Evolutionary conservation across 2,113 vertebrate species (phyloP).

Genomic region (Limanda limanda): DNA sequence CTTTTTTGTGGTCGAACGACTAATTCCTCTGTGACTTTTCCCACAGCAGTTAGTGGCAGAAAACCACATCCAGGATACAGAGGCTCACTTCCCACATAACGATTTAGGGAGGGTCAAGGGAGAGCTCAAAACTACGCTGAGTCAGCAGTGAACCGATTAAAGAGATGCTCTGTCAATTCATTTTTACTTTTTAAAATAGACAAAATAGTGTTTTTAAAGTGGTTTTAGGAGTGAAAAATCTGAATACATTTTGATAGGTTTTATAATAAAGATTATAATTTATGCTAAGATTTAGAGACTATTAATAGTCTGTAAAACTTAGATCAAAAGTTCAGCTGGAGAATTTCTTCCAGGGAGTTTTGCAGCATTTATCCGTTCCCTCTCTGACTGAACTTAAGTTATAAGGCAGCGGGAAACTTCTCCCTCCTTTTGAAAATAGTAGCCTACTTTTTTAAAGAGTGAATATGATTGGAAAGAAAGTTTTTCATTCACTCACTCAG

Average conservation of each 20-base stretch:
- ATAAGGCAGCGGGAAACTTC: no score
- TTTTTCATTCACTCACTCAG: constrained; percentile 14
- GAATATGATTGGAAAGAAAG: no score
- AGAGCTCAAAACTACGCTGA: not conserved
- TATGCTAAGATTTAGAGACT: not conserved
- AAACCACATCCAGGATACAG: constrained; percentile 57
- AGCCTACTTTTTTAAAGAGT: no score
- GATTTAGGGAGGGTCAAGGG: constrained; percentile 35
- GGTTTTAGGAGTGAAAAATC: not conserved
- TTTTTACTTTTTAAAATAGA: not conserved
- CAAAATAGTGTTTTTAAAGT: not conserved
- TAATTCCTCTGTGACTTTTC: constrained; percentile 42
- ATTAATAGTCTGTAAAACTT: no score
- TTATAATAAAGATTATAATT: not conserved
- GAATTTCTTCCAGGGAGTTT: no score
- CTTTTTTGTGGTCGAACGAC: constrained; percentile 13
- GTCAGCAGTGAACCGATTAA: not conserved
- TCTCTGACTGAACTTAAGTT: no score
- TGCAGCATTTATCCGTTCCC: no score
- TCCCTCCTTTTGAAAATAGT: no score
- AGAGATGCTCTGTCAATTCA: not conserved
- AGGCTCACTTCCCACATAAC: constrained; percentile 44
- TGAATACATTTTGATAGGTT: not conserved
- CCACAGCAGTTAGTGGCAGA: constrained; percentile 31
- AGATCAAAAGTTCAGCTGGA: no score